Base-by-base conservation (phyloP, 2,797 vertebrate species). In the Mormyrus hasselquistii region DNA sequence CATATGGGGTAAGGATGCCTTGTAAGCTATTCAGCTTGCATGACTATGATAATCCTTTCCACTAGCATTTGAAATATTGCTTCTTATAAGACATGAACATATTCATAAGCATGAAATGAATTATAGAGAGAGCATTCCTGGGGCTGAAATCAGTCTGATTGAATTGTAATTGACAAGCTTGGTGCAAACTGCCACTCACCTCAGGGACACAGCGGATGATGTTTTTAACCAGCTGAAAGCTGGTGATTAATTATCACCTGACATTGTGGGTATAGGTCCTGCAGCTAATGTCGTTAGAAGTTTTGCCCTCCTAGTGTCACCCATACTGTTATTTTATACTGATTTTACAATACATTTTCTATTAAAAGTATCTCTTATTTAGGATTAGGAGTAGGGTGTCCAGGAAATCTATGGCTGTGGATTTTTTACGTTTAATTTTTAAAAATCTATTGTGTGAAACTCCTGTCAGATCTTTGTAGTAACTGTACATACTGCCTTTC, bases 401-500 rank as follows among this genome's bases (percentile, higher is more conserved):
- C 19, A 19, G 49, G 16, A 52, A 55, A n/a, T 41, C 69, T 79
- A 38, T 79, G 22, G 34, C n/a, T 88, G 44, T 88, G 6, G 82
- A 49, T 29, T 84, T 84, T 84, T 84, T 52, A 49, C 2, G 4
- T 88, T 29, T 88, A 79, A 79, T 29, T 73, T 82, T 88, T 25
- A 52, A 53, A 53, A 79, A 82, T 41, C 16, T n/a, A 53, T 44
- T 52, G 41, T 22, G n/a, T 88, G 44, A 59, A 59, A 59, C 9
- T 25, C 29, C 50, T 83, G 73, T 55, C 41, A 44, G 12, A 49
- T 29, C 12, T 79, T 59, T 62, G 76, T 57, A 88, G 57, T 62
- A 83, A 84, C 22, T 57, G 52, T 84, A 84, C 53, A 59, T 84
- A 84, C 76, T 88, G 88, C 88, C 73, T 88, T 88, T 57, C 9